Conservation (phyloP, 2,888 invertebrate genomes). For the Dryomyza anilis region DNA sequence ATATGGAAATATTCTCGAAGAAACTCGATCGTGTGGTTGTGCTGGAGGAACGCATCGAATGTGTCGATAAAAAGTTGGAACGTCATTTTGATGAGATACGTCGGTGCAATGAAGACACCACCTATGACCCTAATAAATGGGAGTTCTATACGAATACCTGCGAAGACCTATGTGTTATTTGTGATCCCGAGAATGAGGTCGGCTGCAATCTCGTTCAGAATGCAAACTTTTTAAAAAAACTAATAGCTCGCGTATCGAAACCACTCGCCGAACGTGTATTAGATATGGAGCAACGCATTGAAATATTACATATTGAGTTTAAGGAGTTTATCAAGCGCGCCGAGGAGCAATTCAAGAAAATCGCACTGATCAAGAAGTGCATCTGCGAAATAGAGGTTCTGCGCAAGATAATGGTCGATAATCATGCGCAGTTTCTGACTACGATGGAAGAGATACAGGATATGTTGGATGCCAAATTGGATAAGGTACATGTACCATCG, state of each 20-base stretch:
- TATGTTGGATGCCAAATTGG: constrained; percentile 57
- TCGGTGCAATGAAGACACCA: constrained; percentile 36
- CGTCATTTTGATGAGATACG: constrained; percentile 45
- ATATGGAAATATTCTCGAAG: constrained; percentile 39
- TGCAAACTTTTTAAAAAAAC: constrained; percentile 49
- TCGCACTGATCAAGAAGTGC: constrained; percentile 50
- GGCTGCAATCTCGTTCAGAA: constrained; percentile 51
- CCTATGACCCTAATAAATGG: constrained; percentile 38
- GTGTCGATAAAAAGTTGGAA: constrained; percentile 42
- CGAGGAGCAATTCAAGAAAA: constrained; percentile 45
- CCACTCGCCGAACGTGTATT: constrained; percentile 50
- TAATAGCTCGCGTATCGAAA: constrained; percentile 46
- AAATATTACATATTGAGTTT: constrained; percentile 43
- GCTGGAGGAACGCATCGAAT: constrained; percentile 41
- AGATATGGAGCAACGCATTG: constrained; percentile 40
- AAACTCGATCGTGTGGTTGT: constrained; percentile 40
- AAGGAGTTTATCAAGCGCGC: constrained; percentile 41
- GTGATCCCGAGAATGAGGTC: constrained; percentile 50
- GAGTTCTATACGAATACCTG: constrained; percentile 40
- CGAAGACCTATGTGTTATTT: constrained; percentile 52
- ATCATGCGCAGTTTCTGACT: constrained; percentile 45
- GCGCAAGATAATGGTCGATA: constrained; percentile 36
- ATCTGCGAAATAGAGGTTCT: constrained; percentile 46
- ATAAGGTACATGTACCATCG: constrained; percentile 55
- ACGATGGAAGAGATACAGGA: constrained; percentile 59